Percentiles rank a stretch among this genome's conserved stretches.
Conservation (phyloP, 2,888 invertebrate genomes). For the Aporophyla lueneburgensis region DNA sequence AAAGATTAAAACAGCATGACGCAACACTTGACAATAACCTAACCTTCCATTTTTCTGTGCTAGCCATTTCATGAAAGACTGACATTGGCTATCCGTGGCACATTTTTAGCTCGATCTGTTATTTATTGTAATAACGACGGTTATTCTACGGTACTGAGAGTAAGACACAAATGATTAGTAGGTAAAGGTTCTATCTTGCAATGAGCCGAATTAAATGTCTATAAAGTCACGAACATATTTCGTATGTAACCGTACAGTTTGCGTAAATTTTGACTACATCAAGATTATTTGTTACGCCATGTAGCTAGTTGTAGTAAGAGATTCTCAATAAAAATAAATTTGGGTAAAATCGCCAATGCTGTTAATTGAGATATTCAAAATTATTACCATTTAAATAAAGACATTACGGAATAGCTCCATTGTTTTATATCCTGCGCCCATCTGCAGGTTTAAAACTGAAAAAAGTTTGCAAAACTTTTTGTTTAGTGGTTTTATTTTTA, state of each 20-base stretch:
- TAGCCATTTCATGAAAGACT: no score
- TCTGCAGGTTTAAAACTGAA: slow-evolving; percentile 52
- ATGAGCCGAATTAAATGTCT: not conserved
- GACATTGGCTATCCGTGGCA: no score
- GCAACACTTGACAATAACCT: no score
- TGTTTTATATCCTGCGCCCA: slow-evolving; percentile 45
- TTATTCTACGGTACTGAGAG: not conserved
- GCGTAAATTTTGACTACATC: not conserved
- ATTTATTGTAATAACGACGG: no score
- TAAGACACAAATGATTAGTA: not conserved
- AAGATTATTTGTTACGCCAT: not conserved
- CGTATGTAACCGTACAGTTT: no score
- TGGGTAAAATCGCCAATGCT: slow-evolving; percentile 60
- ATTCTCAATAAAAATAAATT: not conserved
- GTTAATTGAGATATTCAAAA: slow-evolving; percentile 35
- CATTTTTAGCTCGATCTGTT: no score
- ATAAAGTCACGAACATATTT: not conserved
- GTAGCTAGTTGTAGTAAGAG: not conserved
- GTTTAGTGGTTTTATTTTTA: not conserved
- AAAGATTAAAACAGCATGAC: no score
- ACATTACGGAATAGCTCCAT: slow-evolving; percentile 54
- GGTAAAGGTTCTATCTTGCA: not conserved
- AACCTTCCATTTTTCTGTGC: no score
- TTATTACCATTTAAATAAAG: slow-evolving; percentile 69
- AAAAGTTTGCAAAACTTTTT: slow-evolving; percentile 46